A percentile compares a stretch with the other conserved stretches of the same genome.
phyloP scores from a whole-genome alignment of 2,797 vertebrate species.

The Sarcoramphus papa region DNA sequence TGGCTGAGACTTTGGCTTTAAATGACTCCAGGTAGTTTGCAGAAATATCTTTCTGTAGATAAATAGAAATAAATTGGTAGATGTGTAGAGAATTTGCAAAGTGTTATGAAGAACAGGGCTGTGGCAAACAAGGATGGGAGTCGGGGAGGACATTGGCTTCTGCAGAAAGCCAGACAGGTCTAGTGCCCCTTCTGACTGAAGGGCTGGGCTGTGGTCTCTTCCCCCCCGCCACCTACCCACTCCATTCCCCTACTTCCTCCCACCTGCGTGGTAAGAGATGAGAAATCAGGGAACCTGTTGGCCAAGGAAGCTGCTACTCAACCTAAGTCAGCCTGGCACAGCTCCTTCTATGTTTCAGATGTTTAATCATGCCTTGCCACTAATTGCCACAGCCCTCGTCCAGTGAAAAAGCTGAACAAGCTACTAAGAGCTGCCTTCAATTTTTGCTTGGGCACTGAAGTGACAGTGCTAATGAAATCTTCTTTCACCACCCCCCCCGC shows the following conservation, averaged over 20 bases:
- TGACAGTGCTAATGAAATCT: neutral
- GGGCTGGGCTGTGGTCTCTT: neutral
- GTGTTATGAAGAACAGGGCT: neutral
- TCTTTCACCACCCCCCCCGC: too few relatives aligned
- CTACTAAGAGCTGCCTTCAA: neutral
- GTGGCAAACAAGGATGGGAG: neutral
- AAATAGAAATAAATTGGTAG: neutral
- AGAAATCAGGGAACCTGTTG: neutral
- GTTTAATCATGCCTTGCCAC: neutral
- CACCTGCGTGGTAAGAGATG: neutral
- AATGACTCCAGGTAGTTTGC: neutral
- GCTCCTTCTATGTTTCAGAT: neutral
- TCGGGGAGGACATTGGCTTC: neutral
- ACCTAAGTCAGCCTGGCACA: neutral
- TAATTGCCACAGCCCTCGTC: neutral
- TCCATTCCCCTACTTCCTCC: neutral
- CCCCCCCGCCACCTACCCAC: neutral
- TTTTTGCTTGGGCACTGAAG: neutral
- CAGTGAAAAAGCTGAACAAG: neutral
- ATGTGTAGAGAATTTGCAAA: neutral
- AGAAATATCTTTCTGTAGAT: neutral
- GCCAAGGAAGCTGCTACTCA: neutral
- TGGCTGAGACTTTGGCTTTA: neutral
- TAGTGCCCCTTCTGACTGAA: neutral
- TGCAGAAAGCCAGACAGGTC: neutral